Percentiles rank a stretch among this genome's conserved stretches.
Conservation (phyloP, 2,797 vertebrate species). For the Sitta carolinensis region DNA sequence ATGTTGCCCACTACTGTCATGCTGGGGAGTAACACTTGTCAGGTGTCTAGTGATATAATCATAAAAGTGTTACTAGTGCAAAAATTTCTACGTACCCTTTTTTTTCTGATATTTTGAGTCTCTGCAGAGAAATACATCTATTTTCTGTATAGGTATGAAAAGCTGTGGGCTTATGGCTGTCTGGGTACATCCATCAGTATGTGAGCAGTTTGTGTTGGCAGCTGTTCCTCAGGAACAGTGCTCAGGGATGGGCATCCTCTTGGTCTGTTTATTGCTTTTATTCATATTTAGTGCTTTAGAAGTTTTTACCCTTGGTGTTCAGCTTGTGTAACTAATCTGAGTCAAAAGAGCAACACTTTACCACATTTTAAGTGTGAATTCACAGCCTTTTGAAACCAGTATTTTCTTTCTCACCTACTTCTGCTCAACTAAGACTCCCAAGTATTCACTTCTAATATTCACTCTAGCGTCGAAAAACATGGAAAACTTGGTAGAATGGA, state of each 20-base stretch:
- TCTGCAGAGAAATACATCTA: neutral
- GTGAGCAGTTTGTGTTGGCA: constrained; percentile 5
- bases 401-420: neutral
- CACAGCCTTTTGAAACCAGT: neutral
- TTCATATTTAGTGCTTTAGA: neutral
- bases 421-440: neutral
- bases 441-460: neutral
- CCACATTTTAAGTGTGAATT: neutral
- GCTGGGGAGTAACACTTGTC: neutral
- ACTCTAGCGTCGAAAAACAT: neutral
- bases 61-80: neutral
- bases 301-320: neutral
- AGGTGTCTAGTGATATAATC: neutral
- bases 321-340: neutral
- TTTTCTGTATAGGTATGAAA: neutral
- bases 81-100: neutral
- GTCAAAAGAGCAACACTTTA: neutral
- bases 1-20: constrained; percentile 19
- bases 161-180: neutral
- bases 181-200: neutral
- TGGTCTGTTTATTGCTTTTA: neutral
- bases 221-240: neutral
- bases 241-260: neutral
- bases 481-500: neutral
- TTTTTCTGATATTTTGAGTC: fast-evolving